phyloP scores from a whole-genome alignment of 2,113 vertebrate species.

The Silurus meridionalis region DNA sequence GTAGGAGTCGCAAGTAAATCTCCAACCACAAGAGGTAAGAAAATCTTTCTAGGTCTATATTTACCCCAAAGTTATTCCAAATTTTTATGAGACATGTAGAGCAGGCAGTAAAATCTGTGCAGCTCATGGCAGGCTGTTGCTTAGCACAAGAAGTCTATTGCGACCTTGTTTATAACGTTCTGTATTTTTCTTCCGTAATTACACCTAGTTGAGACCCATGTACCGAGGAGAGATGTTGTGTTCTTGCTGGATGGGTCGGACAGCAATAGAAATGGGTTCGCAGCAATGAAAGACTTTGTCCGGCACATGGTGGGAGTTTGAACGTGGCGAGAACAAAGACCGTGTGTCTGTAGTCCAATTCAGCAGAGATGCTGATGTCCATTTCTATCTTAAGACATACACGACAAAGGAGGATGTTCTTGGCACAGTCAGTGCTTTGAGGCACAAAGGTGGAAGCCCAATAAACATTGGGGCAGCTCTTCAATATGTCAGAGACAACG shows the following conservation, averaged over 20 bases:
- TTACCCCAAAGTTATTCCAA: not conserved
- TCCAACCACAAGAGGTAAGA: not conserved
- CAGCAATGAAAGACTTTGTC: constrained; percentile 53
- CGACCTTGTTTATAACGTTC: not conserved
- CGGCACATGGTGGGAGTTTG: constrained; percentile 53
- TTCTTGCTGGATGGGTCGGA: constrained; percentile 57
- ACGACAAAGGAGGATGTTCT: constrained; percentile 50
- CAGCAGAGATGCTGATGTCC: constrained; percentile 50
- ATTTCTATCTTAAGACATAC: constrained; percentile 58
- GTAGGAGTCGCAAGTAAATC: not conserved
- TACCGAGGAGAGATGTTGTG: constrained; percentile 48
- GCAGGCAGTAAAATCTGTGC: no score
- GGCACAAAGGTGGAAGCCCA: constrained; percentile 59
- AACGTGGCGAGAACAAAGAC: constrained; percentile 52
- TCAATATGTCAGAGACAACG: constrained; percentile 63
- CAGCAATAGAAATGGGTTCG: constrained; percentile 52
- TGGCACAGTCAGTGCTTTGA: constrained; percentile 36
- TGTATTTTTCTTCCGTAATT: not conserved
- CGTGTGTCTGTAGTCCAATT: constrained; percentile 57
- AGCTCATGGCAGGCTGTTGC: no score
- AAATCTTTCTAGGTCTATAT: not conserved
- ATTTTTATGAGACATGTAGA: not conserved
- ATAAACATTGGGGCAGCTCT: constrained; percentile 73
- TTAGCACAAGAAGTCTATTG: no score
- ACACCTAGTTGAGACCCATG: not conserved